A percentile compares a stretch with the other conserved stretches of the same genome.
Conservation (phyloP, 35 echinoderm and acorn worm species). For the Nesometra sesokonis region DNA sequence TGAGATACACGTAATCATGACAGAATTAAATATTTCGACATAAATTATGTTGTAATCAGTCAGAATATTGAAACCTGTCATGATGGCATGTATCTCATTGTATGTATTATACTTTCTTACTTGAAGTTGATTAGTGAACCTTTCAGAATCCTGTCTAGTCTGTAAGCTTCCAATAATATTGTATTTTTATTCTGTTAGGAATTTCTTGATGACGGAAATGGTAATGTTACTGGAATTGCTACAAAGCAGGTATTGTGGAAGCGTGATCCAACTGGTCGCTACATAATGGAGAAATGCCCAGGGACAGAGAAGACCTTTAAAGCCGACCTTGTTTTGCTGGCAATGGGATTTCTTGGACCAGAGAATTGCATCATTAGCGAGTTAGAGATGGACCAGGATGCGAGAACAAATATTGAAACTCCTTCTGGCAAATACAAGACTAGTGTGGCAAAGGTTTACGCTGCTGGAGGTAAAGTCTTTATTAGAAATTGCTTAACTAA, state of each 20-base stretch:
- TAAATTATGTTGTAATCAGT: too few species aligned
- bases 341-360: constrained; percentile 95
- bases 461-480: constrained; percentile 67
- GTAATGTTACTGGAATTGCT: constrained; percentile 66
- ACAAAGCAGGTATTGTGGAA: constrained; percentile 74
- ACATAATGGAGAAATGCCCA: constrained; percentile 72
- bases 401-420: constrained; percentile 74
- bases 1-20: too few species aligned
- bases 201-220: constrained; percentile 84
- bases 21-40: too few species aligned
- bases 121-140: too few species aligned
- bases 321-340: constrained; percentile 84
- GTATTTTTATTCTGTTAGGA: constrained; percentile 25
- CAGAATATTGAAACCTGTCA: too few species aligned
- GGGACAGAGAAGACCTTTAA: constrained; percentile 76
- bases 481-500: too few species aligned
- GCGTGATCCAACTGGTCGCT: constrained; percentile 46
- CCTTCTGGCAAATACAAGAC: constrained; percentile 74
- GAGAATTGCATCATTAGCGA: constrained; percentile 61
- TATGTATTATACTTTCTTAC: too few species aligned
- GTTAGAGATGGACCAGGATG: constrained; percentile 66
- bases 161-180: background rate
- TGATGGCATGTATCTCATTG: too few species aligned
- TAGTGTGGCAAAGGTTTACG: constrained; percentile 60
- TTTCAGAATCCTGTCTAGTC: too few species aligned